Percentiles rank a stretch among this genome's conserved stretches.
These are phyloP conservation scores for Odontocerum albicorne DNA, from an alignment of 2,888 invertebrate species.

Conservation along the genomic window DNA sequence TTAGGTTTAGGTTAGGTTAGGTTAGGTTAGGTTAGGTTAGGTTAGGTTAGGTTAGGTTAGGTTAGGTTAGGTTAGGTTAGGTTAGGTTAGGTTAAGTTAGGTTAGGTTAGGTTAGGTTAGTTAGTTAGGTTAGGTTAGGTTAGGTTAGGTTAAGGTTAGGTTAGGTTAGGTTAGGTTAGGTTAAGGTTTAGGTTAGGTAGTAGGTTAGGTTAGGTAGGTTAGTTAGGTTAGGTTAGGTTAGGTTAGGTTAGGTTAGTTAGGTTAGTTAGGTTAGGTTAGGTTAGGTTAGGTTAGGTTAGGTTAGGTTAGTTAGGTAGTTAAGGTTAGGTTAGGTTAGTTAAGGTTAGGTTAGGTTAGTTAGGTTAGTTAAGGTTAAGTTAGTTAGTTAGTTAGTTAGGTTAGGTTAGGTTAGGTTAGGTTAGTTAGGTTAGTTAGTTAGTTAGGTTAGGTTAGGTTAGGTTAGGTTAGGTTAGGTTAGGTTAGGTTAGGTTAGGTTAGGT, in stretches of 20 bases:
- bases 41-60: conserved; percentile 6
- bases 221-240: conserved; percentile 16
- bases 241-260: conserved; percentile 14
- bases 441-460: conserved; percentile 8
- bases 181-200: conserved; percentile 34
- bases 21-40: conserved; percentile 6
- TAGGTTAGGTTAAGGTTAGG: no score
- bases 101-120: conserved; percentile 4
- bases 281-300: conserved; percentile 17
- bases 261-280: conserved; percentile 17
- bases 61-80: conserved; percentile 6
- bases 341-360: conserved; percentile 21
- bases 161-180: conserved; percentile 14
- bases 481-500: conserved; percentile 29
- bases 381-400: conserved; percentile 8
- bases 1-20: no score
- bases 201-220: conserved; percentile 33
- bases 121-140: conserved; percentile 16
- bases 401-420: conserved; percentile 13
- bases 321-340: conserved; percentile 9
- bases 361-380: conserved; percentile 10
- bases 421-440: neutral
- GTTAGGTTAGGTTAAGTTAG: conserved; percentile 5
- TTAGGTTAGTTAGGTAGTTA: conserved; percentile 14
- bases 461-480: conserved; percentile 24